phyloP scores from a whole-genome alignment of 2,888 invertebrate species.

The Drosophila bunnanda region DNA sequence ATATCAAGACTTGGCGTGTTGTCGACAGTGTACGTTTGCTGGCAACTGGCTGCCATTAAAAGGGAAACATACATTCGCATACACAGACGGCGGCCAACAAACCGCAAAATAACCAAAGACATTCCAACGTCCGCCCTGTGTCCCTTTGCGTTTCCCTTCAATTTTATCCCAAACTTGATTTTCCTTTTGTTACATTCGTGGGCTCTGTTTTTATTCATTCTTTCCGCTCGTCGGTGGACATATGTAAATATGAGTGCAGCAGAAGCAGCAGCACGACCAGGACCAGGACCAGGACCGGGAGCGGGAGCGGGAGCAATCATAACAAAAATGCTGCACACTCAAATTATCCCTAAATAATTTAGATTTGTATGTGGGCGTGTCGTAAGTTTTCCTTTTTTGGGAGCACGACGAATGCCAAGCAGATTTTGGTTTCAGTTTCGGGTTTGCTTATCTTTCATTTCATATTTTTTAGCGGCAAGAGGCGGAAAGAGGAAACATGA shows the following conservation, averaged over 20 bases:
- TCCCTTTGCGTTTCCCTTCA: background rate
- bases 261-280: background rate
- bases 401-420: conserved; percentile 15
- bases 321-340: conserved; percentile 64
- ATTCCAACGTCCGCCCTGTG: conserved; percentile 29
- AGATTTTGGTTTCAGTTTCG: conserved; percentile 31
- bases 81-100: conserved; percentile 43
- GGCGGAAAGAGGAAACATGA: conserved; percentile 68
- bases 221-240: conserved; percentile 71
- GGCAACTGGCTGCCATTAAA: conserved; percentile 43
- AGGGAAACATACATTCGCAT: conserved; percentile 39
- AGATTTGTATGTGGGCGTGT: conserved; percentile 41
- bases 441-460: conserved; percentile 45
- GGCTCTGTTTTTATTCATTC: conserved; percentile 27
- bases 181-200: conserved; percentile 20
- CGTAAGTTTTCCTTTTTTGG: conserved; percentile 38
- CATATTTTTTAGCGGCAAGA: conserved; percentile 18
- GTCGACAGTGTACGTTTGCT: conserved; percentile 28
- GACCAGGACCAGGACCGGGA: background rate
- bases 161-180: conserved; percentile 14
- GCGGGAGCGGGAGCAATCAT: conserved; percentile 47
- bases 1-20: conserved; percentile 6
- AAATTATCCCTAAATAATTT: conserved; percentile 79
- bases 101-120: conserved; percentile 64
- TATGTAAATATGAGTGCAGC: conserved; percentile 63